Base-by-base conservation (phyloP, 1,140 invertebrate genomes). In the Pissodes strobi region DNA sequence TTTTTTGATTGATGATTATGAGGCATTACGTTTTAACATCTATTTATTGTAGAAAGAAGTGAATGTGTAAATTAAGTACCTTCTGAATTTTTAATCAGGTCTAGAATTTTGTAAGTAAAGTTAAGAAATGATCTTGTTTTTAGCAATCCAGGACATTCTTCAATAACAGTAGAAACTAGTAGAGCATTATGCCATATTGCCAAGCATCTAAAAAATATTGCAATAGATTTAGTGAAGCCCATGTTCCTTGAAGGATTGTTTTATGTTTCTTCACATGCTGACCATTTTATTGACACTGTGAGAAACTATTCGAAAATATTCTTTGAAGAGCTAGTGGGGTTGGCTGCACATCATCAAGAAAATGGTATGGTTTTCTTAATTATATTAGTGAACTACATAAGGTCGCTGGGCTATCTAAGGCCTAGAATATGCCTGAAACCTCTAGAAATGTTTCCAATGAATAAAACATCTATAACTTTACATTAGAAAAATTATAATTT, bases 211-310 rank as follows among this genome's bases (percentile, higher is more conserved):
- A 69, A 48, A 41, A 46, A 51, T 21, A 22, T 69, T 23, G 55
- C 64, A 22, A 3, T 45, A 17, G 51, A 67, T 46, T 25, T 62
- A 18, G 39, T 69, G 6, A 61, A 60, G 19, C 34, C 53, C 10
- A 19, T 67, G 27, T 67, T 61, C 41, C 10, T 64, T 15, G 60
- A 64, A 52, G 64, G 64, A 2, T 46, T 69, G 30, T 51, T 43
- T 25, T 67, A 55, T 62, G 57, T 67, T 23, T 67, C 45, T 21
- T 64, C 61, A 0, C 56, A 69, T 53, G 38, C 57, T 3, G 68
- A 67, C 25, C 60, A 67, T 52, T 67, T 61, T 43, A 61, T 67
- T 2, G 68, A 69, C 30, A 61, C 39, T 39, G 65, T 69, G n/a
- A 46, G 62, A n/a, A 55, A 56, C 45, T 65, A 64, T 46, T 13